These are phyloP conservation scores for Malachius bipustulatus DNA, from an alignment of 2,888 invertebrate species.

Conservation along the genomic window DNA sequence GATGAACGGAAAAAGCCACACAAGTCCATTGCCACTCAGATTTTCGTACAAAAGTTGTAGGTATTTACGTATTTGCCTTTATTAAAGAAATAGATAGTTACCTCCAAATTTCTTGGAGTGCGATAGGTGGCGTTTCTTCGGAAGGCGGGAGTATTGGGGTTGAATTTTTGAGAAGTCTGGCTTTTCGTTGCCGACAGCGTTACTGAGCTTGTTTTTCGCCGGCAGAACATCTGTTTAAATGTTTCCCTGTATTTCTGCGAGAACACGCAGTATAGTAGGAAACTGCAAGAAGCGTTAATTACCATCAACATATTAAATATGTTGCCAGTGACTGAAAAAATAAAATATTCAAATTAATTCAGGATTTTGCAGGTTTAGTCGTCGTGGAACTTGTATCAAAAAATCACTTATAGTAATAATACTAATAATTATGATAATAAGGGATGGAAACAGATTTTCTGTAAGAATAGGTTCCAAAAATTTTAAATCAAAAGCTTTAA, in stretches of 20 bases:
- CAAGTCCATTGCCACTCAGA: slow-evolving; percentile 16
- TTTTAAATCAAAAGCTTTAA: too few relatives aligned
- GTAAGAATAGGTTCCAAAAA: too few relatives aligned
- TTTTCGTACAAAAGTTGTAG: slow-evolving; percentile 25
- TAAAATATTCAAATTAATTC: slow-evolving; percentile 7
- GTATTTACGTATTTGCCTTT: slow-evolving; percentile 33
- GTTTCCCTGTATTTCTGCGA: slow-evolving; percentile 62
- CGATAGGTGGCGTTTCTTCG: slow-evolving; percentile 29
- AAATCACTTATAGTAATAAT: too few relatives aligned
- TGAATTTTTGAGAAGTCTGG: slow-evolving; percentile 24
- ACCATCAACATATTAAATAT: slow-evolving; percentile 58
- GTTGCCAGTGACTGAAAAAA: slow-evolving; percentile 48
- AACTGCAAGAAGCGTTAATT: slow-evolving; percentile 64
- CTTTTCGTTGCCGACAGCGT: slow-evolving; percentile 23
- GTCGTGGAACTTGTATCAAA: too few relatives aligned
- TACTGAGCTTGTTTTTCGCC: slow-evolving; percentile 27
- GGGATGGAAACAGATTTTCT: too few relatives aligned
- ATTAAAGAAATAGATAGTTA: slow-evolving; percentile 37
- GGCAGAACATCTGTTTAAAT: slow-evolving; percentile 31
- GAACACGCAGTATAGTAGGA: slow-evolving; percentile 64
- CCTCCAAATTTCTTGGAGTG: slow-evolving; percentile 37
- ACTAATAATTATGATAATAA: too few relatives aligned
- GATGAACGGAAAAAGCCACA: slow-evolving; percentile 18
- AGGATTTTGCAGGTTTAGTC: too few relatives aligned
- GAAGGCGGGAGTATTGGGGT: slow-evolving; percentile 26